phyloP scores from a whole-genome alignment of 2,113 vertebrate species.

The Halcyon malimbica region DNA sequence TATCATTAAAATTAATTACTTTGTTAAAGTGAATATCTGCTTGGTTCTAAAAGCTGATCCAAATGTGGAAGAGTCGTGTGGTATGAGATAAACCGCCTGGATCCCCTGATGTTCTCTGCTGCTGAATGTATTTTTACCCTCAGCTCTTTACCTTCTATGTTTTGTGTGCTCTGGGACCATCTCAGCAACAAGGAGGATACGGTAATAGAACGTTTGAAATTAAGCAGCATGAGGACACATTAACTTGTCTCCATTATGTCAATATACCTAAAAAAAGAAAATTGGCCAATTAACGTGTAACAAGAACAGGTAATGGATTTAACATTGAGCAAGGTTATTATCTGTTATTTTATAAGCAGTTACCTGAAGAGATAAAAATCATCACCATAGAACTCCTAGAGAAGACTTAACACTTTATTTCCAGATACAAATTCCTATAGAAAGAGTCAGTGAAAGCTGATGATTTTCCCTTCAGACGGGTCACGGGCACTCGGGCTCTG shows the following conservation, averaged over 20 bases:
- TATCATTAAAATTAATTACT: background rate
- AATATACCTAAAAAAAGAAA: slow-evolving; percentile 50
- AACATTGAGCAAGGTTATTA: slow-evolving; percentile 44
- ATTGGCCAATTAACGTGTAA: slow-evolving; percentile 59
- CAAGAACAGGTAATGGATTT: slow-evolving; percentile 44
- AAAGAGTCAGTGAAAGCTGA: background rate
- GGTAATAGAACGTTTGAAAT: background rate
- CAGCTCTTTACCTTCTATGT: background rate
- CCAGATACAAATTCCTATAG: background rate
- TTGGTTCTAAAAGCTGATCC: background rate
- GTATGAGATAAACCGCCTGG: background rate
- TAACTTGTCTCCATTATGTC: slow-evolving; percentile 49
- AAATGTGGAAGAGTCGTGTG: fast-evolving
- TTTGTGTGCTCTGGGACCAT: background rate
- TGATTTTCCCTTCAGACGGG: background rate
- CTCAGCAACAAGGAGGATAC: background rate
- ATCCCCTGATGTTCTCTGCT: background rate
- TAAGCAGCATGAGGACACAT: background rate
- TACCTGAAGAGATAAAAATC: slow-evolving; percentile 10
- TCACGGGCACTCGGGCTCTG: background rate
- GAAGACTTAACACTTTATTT: background rate
- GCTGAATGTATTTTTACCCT: background rate
- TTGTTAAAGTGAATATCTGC: fast-evolving
- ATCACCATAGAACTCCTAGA: background rate
- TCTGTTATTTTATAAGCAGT: slow-evolving; percentile 29